These are phyloP conservation scores for Pseudorectes ferrugineus DNA, from an alignment of 2,113 vertebrate species.

Conservation along the genomic window DNA sequence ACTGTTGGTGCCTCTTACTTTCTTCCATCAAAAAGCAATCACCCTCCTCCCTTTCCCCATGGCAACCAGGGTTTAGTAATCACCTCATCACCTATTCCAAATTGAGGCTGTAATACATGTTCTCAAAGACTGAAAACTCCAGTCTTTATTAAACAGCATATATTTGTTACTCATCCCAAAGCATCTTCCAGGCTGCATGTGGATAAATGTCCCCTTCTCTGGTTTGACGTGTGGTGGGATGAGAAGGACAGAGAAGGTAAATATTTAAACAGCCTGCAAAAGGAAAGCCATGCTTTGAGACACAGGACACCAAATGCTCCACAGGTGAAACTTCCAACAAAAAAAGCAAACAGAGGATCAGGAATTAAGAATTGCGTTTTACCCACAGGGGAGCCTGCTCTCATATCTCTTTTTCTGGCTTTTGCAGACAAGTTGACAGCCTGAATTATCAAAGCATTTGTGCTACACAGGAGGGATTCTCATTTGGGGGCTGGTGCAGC, in stretches of 20 bases:
- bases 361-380: neutral
- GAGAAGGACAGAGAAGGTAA: neutral
- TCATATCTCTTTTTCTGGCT: neutral
- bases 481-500: neutral
- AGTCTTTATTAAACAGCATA: neutral
- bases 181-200: neutral
- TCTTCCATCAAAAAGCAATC: conserved; percentile 56
- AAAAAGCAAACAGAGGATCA: neutral
- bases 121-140: conserved; percentile 1
- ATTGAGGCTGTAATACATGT: neutral
- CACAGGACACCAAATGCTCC: neutral
- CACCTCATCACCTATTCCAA: conserved; percentile 44
- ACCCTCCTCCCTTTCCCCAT: conserved; percentile 41
- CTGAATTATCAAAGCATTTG: conserved; percentile 3
- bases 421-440: neutral
- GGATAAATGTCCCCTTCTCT: neutral
- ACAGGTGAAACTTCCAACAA: conserved; percentile 1
- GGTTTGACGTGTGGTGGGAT: neutral
- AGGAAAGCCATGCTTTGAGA: neutral
- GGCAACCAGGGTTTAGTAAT: conserved; percentile 43
- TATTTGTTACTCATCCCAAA: conserved; percentile 7
- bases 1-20: neutral
- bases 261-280: conserved; percentile 35
- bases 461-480: neutral
- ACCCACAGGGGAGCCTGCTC: neutral